phyloP scores from a whole-genome alignment of 1,140 invertebrate species.

The Glomeris maerens region DNA sequence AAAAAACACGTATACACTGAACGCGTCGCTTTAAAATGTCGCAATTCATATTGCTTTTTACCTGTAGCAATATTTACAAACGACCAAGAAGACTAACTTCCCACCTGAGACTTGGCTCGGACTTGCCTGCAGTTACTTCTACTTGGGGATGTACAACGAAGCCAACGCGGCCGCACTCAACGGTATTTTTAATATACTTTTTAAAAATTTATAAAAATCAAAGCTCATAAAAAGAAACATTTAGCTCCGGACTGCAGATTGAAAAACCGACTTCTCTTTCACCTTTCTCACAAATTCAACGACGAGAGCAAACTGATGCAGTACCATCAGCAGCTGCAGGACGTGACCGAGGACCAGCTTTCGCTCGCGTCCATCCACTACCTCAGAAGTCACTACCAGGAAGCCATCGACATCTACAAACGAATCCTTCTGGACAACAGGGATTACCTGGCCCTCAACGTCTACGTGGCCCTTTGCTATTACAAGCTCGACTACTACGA shows the following conservation, averaged over 20 bases:
- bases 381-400: slow-evolving; percentile 87
- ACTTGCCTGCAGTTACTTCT: slow-evolving; percentile 89
- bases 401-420: slow-evolving; percentile 98
- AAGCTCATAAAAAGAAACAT: slow-evolving; percentile 26
- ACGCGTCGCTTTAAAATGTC: not conserved
- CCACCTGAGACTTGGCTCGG: slow-evolving; percentile 48
- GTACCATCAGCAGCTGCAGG: slow-evolving; percentile 66
- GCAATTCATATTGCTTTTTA: slow-evolving; percentile 9
- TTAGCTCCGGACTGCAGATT: slow-evolving; percentile 26
- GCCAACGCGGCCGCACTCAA: slow-evolving; percentile 36
- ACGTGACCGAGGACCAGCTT: slow-evolving; percentile 85
- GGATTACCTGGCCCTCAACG: slow-evolving; percentile 83
- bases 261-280: slow-evolving; percentile 74
- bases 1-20: not conserved
- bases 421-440: slow-evolving; percentile 82
- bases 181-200: slow-evolving; percentile 21
- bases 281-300: slow-evolving; percentile 82
- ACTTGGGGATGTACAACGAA: slow-evolving; percentile 68
- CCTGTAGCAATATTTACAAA: slow-evolving; percentile 32
- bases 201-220: slow-evolving; percentile 10
- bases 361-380: slow-evolving; percentile 94
- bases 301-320: slow-evolving; percentile 71
- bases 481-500: slow-evolving; percentile 83
- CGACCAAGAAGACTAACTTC: slow-evolving; percentile 27
- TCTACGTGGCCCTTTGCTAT: slow-evolving; percentile 94